Conservation (phyloP, 1,140 invertebrate species). For the Dinoponera quadriceps region DNA sequence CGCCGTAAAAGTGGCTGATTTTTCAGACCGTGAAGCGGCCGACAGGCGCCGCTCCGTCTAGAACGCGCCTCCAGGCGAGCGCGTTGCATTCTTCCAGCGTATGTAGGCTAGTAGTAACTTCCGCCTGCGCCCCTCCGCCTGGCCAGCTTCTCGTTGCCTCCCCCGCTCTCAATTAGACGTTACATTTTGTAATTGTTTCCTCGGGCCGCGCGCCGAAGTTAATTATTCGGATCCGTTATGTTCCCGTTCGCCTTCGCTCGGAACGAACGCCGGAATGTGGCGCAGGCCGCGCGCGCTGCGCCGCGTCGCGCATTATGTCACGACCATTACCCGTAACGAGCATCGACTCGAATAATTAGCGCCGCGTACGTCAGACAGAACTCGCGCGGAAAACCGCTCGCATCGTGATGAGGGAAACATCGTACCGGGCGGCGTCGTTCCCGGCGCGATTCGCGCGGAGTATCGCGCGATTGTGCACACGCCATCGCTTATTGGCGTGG, state of each 20-base stretch:
- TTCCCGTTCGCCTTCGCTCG: slow-evolving; percentile 65
- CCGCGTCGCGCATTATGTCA: slow-evolving; percentile 64
- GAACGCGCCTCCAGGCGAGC: slow-evolving; percentile 22
- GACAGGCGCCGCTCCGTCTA: slow-evolving; percentile 37
- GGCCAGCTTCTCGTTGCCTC: neutral
- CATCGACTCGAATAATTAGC: slow-evolving; percentile 72
- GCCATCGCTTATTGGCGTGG: no score
- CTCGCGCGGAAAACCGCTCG: neutral
- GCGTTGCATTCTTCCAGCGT: slow-evolving; percentile 37
- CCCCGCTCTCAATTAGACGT: slow-evolving; percentile 63
- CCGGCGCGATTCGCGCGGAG: neutral
- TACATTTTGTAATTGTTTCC: slow-evolving; percentile 75
- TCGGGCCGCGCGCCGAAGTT: slow-evolving; percentile 62
- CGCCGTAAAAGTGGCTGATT: slow-evolving; percentile 44
- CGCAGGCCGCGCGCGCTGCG: slow-evolving; percentile 51
- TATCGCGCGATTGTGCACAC: neutral
- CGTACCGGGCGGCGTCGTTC: neutral
- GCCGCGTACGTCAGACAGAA: neutral
- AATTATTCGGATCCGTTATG: slow-evolving; percentile 77
- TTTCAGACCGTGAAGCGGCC: slow-evolving; percentile 61
- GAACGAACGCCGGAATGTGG: slow-evolving; percentile 62
- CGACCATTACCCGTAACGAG: slow-evolving; percentile 73
- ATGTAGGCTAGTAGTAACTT: slow-evolving; percentile 67
- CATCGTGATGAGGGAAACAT: neutral
- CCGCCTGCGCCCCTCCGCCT: slow-evolving; percentile 1